Percentiles rank a stretch among this genome's conserved stretches.
These are phyloP conservation scores for Vandiemenella viatica DNA, from an alignment of 2,888 invertebrate genomes.

Conservation along the genomic window DNA sequence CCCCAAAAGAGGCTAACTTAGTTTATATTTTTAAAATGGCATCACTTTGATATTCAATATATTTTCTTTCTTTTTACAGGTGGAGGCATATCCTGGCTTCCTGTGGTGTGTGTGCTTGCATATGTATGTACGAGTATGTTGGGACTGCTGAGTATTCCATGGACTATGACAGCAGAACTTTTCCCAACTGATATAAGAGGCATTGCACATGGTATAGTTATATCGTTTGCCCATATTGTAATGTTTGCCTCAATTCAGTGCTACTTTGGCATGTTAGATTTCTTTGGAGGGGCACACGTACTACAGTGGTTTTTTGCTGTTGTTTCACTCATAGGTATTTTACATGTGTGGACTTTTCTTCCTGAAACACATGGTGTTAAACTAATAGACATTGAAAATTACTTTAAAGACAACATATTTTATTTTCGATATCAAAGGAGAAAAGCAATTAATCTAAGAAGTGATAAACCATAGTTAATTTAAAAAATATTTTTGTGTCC, in stretches of 20 bases:
- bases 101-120: conserved; percentile 34
- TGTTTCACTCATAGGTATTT: conserved; percentile 18
- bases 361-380: conserved; percentile 36
- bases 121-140: conserved; percentile 44
- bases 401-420: conserved; percentile 23
- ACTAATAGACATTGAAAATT: conserved; percentile 32
- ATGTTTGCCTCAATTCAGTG: conserved; percentile 42
- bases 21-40: too few species aligned
- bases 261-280: conserved; percentile 25
- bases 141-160: conserved; percentile 42
- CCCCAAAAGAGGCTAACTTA: too few species aligned
- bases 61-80: conserved; percentile 6
- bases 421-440: too few species aligned
- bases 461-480: too few species aligned
- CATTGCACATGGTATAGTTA: conserved; percentile 40
- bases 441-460: too few species aligned
- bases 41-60: neutral
- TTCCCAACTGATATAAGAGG: conserved; percentile 44
- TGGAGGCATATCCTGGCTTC: conserved; percentile 24
- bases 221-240: conserved; percentile 38
- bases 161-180: conserved; percentile 50
- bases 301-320: conserved; percentile 15
- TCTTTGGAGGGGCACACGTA: conserved; percentile 23
- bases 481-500: too few species aligned
- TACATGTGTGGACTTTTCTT: conserved; percentile 32